phyloP scores from a whole-genome alignment of 2,888 invertebrate species.

The Oligia fasciuncula region DNA sequence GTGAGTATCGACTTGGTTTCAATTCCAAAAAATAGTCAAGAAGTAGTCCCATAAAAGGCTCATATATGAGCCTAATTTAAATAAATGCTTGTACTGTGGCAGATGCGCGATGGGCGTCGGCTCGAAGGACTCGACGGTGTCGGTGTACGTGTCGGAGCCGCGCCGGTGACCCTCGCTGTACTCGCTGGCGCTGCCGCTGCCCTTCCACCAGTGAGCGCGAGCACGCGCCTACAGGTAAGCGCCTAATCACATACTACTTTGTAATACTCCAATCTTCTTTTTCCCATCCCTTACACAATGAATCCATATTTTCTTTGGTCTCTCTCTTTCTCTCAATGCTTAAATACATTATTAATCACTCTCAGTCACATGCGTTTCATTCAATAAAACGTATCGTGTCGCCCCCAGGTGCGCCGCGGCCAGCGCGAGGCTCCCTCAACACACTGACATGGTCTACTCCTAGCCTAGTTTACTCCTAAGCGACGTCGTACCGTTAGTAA shows the following conservation, averaged over 20 bases:
- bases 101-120: slow-evolving; percentile 95
- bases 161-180: slow-evolving; percentile 92
- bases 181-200: slow-evolving; percentile 79
- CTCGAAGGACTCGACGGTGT: slow-evolving; percentile 95
- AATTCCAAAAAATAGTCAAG: too few relatives aligned
- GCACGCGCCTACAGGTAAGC: slow-evolving; percentile 42
- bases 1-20: too few relatives aligned
- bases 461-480: slow-evolving; percentile 8
- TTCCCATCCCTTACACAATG: not conserved
- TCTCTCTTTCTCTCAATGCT: not conserved
- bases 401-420: slow-evolving; percentile 3
- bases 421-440: not conserved
- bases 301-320: not conserved
- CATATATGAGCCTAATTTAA: not conserved
- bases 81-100: not conserved
- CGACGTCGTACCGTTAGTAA: slow-evolving; percentile 28
- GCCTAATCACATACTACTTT: too few relatives aligned
- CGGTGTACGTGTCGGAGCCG: slow-evolving; percentile 93
- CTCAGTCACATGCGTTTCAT: not conserved
- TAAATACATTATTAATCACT: too few relatives aligned
- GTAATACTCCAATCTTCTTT: not conserved
- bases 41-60: too few relatives aligned
- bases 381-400: not conserved
- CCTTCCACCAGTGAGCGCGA: slow-evolving; percentile 67
- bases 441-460: slow-evolving; percentile 39